Conservation (phyloP, 2,888 invertebrate genomes). For the Loripinus fragilis region DNA sequence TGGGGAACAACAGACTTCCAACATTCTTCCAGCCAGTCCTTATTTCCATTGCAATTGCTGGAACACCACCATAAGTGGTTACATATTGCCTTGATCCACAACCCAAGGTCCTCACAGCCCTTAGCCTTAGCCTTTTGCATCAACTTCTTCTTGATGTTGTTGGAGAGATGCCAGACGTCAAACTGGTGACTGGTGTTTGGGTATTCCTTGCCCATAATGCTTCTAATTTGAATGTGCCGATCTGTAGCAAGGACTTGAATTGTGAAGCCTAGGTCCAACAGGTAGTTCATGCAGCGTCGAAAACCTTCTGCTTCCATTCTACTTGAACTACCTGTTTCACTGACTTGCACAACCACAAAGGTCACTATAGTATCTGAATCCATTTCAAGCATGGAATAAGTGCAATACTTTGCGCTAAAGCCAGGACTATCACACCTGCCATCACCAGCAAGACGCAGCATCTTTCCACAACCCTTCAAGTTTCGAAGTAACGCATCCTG, state of each 20-base stretch:
- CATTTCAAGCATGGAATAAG: constrained; percentile 33
- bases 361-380: constrained; percentile 26
- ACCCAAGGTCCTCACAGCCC: constrained; percentile 21
- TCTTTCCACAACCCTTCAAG: constrained; percentile 11
- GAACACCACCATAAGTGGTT: constrained; percentile 44
- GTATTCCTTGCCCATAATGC: constrained; percentile 24
- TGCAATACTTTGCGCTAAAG: constrained; percentile 42
- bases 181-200: constrained; percentile 36
- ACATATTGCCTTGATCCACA: constrained; percentile 28
- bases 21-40: constrained; percentile 36
- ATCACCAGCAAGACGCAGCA: constrained; percentile 36
- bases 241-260: constrained; percentile 41
- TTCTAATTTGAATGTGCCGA: constrained; percentile 42
- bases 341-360: constrained; percentile 35
- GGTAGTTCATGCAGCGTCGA: constrained; percentile 29
- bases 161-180: constrained; percentile 48
- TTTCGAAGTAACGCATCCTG: constrained; percentile 17
- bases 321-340: constrained; percentile 35
- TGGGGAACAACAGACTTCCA: constrained; percentile 32
- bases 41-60: constrained; percentile 32
- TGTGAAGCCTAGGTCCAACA: constrained; percentile 32
- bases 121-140: constrained; percentile 26
- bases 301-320: constrained; percentile 29
- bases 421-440: constrained; percentile 47
- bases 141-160: constrained; percentile 29